Evolutionary conservation across 2,797 vertebrate genomes (phyloP).

Genomic region (Agapornis canus): DNA sequence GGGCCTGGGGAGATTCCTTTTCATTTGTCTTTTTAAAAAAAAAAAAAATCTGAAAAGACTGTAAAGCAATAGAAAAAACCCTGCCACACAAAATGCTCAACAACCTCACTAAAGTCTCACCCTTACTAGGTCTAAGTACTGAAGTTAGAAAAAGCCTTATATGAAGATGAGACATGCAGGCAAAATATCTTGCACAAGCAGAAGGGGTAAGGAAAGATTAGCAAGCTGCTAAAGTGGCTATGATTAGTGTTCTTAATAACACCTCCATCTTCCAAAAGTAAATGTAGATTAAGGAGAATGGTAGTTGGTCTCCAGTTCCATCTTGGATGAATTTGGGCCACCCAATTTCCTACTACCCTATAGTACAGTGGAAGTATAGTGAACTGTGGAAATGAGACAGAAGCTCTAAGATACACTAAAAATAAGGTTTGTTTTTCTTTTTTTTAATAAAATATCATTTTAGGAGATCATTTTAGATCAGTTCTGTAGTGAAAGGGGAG

Average conservation of each 20-base stretch:
- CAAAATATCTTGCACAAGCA: background rate
- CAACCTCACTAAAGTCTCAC: background rate
- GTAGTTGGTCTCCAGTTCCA: background rate
- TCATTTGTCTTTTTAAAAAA: background rate
- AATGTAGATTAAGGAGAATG: background rate
- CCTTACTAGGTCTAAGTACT: background rate
- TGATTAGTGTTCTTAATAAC: background rate
- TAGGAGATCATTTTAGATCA: background rate
- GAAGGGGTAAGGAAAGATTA: background rate
- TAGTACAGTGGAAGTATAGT: background rate
- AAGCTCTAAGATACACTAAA: background rate
- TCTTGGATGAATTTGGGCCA: background rate
- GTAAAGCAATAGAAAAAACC: background rate
- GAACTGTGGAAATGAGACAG: background rate
- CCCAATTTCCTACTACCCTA: background rate
- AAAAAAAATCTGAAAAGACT: background rate
- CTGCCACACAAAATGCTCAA: background rate
- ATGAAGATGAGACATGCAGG: background rate
- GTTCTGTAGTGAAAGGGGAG: background rate
- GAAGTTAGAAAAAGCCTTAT: background rate
- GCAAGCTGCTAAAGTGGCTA: background rate
- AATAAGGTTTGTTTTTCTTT: background rate
- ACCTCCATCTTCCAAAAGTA: background rate
- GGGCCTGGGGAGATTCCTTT: background rate
- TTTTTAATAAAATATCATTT: background rate